phyloP scores from a whole-genome alignment of 2,888 invertebrate species.

The Orchesellides sinensis region DNA sequence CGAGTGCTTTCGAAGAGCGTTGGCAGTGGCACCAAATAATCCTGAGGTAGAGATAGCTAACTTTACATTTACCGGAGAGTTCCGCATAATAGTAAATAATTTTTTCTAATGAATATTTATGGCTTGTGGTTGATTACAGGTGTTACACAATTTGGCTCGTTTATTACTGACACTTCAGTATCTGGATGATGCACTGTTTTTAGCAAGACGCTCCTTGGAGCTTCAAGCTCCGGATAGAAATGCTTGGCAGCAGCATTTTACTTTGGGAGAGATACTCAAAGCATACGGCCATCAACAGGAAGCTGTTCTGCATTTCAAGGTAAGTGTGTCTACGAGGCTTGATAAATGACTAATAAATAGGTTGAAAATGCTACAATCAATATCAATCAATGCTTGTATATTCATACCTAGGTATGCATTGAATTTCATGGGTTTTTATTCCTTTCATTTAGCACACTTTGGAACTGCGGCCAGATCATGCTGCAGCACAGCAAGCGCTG shows the following conservation, averaged over 20 bases:
- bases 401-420: background rate
- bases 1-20: conserved; percentile 91
- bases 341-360: background rate
- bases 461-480: conserved; percentile 90
- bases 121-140: too few species aligned
- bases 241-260: conserved; percentile 95
- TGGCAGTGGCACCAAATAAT: conserved; percentile 91
- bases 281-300: conserved; percentile 94
- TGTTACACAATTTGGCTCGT: conserved; percentile 89
- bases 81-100: background rate
- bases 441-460: conserved; percentile 81
- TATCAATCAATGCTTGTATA: background rate
- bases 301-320: conserved; percentile 87
- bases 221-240: conserved; percentile 90
- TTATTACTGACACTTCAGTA: conserved; percentile 91
- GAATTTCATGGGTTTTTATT: conserved; percentile 10
- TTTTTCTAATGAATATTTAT: background rate
- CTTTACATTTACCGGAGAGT: background rate
- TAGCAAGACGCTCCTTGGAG: conserved; percentile 86
- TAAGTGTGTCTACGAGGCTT: background rate
- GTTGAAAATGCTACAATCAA: background rate
- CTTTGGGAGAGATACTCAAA: conserved; percentile 93
- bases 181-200: conserved; percentile 92
- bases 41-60: conserved; percentile 82
- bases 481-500: conserved; percentile 87